Evolutionary conservation across 2,888 invertebrate genomes (phyloP), one percentile per base, ranked within the genome.

Genomic region (Hydropsyche betteni): DNA sequence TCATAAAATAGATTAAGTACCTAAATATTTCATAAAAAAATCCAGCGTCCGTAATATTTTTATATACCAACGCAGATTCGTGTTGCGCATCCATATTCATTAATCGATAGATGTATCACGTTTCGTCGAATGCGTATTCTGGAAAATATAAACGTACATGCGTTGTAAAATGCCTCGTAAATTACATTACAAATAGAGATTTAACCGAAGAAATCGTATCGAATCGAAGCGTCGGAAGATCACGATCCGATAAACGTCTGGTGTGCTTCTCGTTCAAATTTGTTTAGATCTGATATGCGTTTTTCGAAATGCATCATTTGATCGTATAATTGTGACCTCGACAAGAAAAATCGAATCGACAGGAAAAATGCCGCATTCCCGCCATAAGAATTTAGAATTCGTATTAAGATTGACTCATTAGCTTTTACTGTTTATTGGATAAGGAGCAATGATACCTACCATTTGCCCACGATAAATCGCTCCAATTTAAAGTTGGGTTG

Each of bases 151-250:
- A 24, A 24, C 24, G 24, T 24, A 24, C 24, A 24, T 24, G 24
- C 24, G 24, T 24, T 24, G 24, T 24, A 16, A 58, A 58, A 58
- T 58, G 16, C 58, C 58, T 24, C 58, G 16, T 58, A 58, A 58
- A 58, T 58, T 24, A 58, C 58, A 4, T 58, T 24, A 24, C 58
- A 24, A 58, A 58, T 58, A 58, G 58, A 58, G 58, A 58, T 58
- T 24, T 58, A 14, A 58, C 58, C 58, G 16, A 58, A 24, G 58
- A 58, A 58, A 58, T 58, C 58, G 58, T 16, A 16, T 58, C 58
- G 58, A 14, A 53, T 53, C 53, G 12, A 53, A 53, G 7, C 53
- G 53, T 53, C 14, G n/a, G 14, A 58, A 58, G 58, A 58, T 58
- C 58, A 14, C n/a, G 8, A 58, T 58, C 24, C 24, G 24, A 24